phyloP scores from a whole-genome alignment of 2,888 invertebrate genomes.

The Biston stratarius region DNA sequence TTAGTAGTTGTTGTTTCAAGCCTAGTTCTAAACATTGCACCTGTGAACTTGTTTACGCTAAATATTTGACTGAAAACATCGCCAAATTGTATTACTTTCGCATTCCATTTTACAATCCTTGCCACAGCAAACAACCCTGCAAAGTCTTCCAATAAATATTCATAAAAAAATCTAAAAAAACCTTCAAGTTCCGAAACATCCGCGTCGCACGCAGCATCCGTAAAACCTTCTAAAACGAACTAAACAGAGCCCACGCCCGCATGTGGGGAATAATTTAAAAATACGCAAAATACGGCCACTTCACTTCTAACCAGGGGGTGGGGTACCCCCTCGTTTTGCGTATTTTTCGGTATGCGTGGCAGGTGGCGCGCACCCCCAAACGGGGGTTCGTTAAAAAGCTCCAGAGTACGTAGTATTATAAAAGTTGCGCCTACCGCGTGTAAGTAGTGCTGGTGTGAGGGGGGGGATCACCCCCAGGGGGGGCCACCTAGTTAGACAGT shows the following conservation, averaged over 20 bases:
- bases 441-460: slow-evolving; percentile 80
- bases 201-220: slow-evolving; percentile 53
- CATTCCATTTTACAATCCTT: slow-evolving; percentile 3
- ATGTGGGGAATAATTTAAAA: slow-evolving; percentile 85
- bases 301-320: slow-evolving; percentile 79
- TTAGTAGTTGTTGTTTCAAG: no score
- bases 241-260: slow-evolving; percentile 75
- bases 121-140: background rate
- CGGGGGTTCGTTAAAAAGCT: slow-evolving; percentile 85
- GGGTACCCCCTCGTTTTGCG: slow-evolving; percentile 74
- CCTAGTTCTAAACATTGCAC: no score
- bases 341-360: slow-evolving; percentile 87
- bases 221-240: slow-evolving; percentile 61
- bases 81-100: background rate
- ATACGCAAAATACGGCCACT: slow-evolving; percentile 86
- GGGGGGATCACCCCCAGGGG: slow-evolving; percentile 50
- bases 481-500: slow-evolving; percentile 85
- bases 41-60: background rate
- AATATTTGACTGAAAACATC: background rate
- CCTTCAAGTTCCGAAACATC: slow-evolving; percentile 15
- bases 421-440: slow-evolving; percentile 86
- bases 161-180: slow-evolving; percentile 27
- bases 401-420: slow-evolving; percentile 86
- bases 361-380: slow-evolving; percentile 75
- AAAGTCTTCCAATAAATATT: slow-evolving; percentile 27